Evolutionary conservation across 2,888 invertebrate genomes (phyloP).

Genomic region (Pelosia muscerda): DNA sequence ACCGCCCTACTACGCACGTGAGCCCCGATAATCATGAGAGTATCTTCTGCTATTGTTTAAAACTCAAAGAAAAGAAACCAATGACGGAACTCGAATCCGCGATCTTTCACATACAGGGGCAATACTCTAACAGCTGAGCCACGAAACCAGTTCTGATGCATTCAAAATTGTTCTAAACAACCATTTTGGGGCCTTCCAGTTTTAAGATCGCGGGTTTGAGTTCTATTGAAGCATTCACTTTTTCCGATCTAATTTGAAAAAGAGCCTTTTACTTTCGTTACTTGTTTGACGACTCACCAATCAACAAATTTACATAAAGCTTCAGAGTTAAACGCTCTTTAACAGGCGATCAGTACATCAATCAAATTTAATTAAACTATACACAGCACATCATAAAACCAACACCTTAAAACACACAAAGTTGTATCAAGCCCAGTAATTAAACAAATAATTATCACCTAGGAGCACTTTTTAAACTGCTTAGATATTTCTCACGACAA

Average conservation of each 20-base stretch:
- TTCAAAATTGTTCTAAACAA: too few relatives aligned
- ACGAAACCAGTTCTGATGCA: too few relatives aligned
- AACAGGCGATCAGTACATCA: slow-evolving; percentile 34
- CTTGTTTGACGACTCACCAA: slow-evolving; percentile 14
- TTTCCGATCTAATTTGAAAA: too few relatives aligned
- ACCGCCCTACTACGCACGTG: slow-evolving; percentile 57
- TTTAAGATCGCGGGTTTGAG: too few relatives aligned
- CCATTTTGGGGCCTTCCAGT: too few relatives aligned
- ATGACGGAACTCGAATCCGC: not conserved
- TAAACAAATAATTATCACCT: slow-evolving; percentile 58
- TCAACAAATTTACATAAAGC: slow-evolving; percentile 23
- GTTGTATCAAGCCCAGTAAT: slow-evolving; percentile 49
- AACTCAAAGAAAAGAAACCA: not conserved
- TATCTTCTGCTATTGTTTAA: slow-evolving; percentile 7
- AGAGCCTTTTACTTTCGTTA: too few relatives aligned
- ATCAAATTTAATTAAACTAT: slow-evolving; percentile 48
- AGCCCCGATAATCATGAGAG: slow-evolving; percentile 33
- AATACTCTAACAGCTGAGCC: too few relatives aligned
- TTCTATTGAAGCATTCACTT: too few relatives aligned
- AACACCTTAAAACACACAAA: slow-evolving; percentile 44
- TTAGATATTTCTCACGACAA: slow-evolving; percentile 58
- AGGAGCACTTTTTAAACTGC: slow-evolving; percentile 52
- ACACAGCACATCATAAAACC: slow-evolving; percentile 46
- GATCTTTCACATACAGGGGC: too few relatives aligned
- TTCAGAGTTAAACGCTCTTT: slow-evolving; percentile 29